Base-by-base conservation (phyloP, 2,113 vertebrate genomes). In the Tachysurus fulvidraco region DNA sequence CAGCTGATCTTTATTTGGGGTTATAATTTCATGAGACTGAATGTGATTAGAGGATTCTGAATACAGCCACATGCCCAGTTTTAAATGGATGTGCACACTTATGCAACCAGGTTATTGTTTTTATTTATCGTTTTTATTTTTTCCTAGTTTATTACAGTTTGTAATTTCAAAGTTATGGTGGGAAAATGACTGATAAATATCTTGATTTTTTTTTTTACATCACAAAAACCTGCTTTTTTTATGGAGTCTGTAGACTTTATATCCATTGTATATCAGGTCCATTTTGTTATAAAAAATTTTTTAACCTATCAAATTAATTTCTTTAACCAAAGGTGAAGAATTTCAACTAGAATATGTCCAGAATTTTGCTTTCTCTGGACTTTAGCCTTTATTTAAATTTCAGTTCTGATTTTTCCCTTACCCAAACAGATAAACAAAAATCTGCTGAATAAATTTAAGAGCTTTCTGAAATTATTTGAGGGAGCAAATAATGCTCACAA, bases 311-410 rank as follows among this genome's bases (percentile, higher is more conserved):
- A 36, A 36, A 36, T 85, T 85, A 89, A 79, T 73, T 90, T 91
- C 83, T 91, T 85, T 84, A 88, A 87, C 86, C 91, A 93, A 91
- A 92, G 86, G 88, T 88, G 89, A 88, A 82, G 62, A 86, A 30
- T 77, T 21, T 64, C 80, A 19, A 77, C 25, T 28, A 41, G 81
- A 8, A 50, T 50, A 46, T 23, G 44, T 87, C 83, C n/a, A 60
- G 84, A 87, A 62, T 84, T 80, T 0, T 52, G 21, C 21, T 85
- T 41, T 87, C 74, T 67, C 76, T 83, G 69, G 81, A 77, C 73
- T 86, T 79, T 86, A n/a, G 87, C 87, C 79, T 78, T 79, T 19
- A 9, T 83, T 85, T 62, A 83, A 89, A 25, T 69, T 41, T 69
- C 30, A 41, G 0, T 71, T 73, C 23, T 36, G 44, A 46, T 73